A percentile compares a stretch with the other conserved stretches of the same genome.
Evolutionary conservation across 2,113 vertebrate genomes (phyloP).

Genomic region (Xiphorhynchus elegans): DNA sequence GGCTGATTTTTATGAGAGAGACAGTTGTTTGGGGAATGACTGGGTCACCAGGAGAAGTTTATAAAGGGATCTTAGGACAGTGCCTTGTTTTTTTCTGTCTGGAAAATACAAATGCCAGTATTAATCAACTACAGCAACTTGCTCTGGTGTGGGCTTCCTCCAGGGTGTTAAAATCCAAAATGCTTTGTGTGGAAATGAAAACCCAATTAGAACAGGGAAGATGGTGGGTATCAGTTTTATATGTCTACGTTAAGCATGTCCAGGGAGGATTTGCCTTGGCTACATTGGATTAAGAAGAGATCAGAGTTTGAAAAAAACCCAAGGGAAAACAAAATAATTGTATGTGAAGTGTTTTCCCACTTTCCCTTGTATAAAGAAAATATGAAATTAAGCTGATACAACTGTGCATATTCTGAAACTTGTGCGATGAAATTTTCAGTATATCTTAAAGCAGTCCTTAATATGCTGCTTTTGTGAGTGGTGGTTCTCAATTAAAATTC

Average conservation of each 20-base stretch:
- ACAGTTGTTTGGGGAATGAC: fast-evolving
- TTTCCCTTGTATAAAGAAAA: neutral
- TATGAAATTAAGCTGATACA: neutral
- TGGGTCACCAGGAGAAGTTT: neutral
- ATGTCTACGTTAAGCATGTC: neutral
- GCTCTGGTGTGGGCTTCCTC: neutral
- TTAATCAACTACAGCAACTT: neutral
- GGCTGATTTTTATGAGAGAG: neutral
- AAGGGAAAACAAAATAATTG: neutral
- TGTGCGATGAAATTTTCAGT: neutral
- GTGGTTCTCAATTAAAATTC: neutral
- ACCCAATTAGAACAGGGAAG: neutral
- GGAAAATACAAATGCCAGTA: neutral
- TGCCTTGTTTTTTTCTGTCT: neutral
- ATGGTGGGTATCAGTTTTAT: neutral
- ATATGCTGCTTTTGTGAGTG: neutral
- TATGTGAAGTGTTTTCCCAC: neutral
- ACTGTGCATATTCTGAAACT: neutral
- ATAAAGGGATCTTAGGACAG: neutral
- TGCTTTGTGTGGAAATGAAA: neutral
- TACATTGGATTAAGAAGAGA: neutral
- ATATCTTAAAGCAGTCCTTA: neutral
- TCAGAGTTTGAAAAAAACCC: neutral
- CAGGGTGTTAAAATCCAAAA: neutral
- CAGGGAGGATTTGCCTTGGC: neutral